phyloP scores from a whole-genome alignment of 2,888 invertebrate genomes.

The Lottia gigantea region DNA sequence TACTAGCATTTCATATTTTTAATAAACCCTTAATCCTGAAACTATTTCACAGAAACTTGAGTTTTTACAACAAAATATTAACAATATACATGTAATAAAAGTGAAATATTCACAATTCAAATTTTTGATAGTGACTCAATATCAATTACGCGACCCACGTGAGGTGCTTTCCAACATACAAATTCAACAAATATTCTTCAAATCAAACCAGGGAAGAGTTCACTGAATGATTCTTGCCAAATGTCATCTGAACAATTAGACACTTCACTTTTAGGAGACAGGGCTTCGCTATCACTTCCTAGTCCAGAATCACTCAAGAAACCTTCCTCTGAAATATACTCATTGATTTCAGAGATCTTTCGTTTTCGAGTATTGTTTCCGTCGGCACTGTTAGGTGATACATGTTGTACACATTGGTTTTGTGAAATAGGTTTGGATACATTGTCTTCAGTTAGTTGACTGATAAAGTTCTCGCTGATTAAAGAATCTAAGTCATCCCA shows the following conservation, averaged over 20 bases:
- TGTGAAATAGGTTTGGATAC: not conserved
- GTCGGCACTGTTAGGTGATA: slow-evolving; percentile 17
- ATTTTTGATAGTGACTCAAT: too few relatives aligned
- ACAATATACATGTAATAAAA: too few relatives aligned
- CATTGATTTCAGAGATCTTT: not conserved
- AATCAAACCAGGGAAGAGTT: slow-evolving; percentile 48
- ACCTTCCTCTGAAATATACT: slow-evolving; percentile 9
- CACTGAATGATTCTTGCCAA: slow-evolving; percentile 60
- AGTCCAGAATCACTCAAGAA: slow-evolving; percentile 49
- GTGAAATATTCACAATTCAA: too few relatives aligned
- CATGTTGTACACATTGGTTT: not conserved
- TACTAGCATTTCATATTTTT: too few relatives aligned
- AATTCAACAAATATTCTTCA: slow-evolving; percentile 15
- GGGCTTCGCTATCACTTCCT: slow-evolving; percentile 48
- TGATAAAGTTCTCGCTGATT: slow-evolving; percentile 8
- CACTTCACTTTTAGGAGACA: slow-evolving; percentile 43
- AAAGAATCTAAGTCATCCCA: not conserved
- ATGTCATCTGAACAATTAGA: slow-evolving; percentile 37
- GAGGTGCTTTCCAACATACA: too few relatives aligned
- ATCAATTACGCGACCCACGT: too few relatives aligned
- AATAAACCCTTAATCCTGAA: too few relatives aligned
- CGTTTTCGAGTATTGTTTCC: slow-evolving; percentile 31
- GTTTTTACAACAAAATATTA: too few relatives aligned
- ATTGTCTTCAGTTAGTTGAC: not conserved
- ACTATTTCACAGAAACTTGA: too few relatives aligned